Evolutionary conservation across 2,113 vertebrate genomes (phyloP).

Genomic region (Pantherophis guttatus): DNA sequence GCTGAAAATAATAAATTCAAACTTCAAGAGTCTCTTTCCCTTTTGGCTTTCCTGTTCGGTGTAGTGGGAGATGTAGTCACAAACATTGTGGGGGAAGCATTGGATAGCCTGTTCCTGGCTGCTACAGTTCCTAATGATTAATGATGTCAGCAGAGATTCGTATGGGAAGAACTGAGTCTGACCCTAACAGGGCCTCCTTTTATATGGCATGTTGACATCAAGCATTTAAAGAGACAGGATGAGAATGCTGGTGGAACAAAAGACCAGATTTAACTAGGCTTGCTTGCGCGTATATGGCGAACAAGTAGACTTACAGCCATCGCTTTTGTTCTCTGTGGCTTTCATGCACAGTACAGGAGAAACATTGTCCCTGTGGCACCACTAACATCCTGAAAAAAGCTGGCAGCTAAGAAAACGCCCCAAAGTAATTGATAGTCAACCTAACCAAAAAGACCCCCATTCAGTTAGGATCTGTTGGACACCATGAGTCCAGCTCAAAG

Average conservation of each 20-base stretch:
- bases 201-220: rapidly evolving
- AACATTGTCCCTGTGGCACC: not conserved
- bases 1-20: not conserved
- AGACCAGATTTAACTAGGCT: not conserved
- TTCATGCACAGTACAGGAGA: not conserved
- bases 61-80: not conserved
- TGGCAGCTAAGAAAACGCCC: not conserved
- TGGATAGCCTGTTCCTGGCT: not conserved
- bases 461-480: not conserved
- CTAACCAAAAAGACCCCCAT: conserved; percentile 34
- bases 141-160: not conserved
- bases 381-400: not conserved
- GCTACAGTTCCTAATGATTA: not conserved
- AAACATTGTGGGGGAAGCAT: not conserved
- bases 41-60: not conserved
- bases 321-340: rapidly evolving
- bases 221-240: not conserved
- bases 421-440: conserved; percentile 49
- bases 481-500: conserved; percentile 14
- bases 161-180: rapidly evolving
- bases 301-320: rapidly evolving
- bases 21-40: not conserved
- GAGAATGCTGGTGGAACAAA: not conserved
- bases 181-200: not conserved
- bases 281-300: not conserved